These are phyloP conservation scores for Metaphire vulgaris DNA, from an alignment of 1,140 invertebrate genomes.

Conservation along the genomic window DNA sequence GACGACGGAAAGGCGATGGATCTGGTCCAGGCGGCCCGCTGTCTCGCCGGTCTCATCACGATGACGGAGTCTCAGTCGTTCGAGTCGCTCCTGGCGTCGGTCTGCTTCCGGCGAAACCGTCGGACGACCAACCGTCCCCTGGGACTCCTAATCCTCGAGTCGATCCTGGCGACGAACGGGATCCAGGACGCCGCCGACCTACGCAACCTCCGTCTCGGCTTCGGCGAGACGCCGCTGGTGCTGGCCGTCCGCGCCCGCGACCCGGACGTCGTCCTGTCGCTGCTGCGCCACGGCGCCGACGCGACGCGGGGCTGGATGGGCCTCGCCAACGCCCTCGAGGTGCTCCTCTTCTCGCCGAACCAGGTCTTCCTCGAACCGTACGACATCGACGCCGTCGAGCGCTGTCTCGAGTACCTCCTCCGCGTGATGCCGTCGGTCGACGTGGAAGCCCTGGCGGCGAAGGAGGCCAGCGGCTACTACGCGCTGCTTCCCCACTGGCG, in stretches of 20 bases:
- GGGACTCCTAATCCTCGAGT: background rate
- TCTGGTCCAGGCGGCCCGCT: background rate
- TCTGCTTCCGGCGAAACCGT: background rate
- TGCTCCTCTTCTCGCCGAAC: background rate
- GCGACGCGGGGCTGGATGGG: background rate
- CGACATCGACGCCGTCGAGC: background rate
- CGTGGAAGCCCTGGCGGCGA: background rate
- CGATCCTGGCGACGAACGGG: background rate
- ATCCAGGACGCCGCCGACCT: background rate
- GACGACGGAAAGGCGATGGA: background rate
- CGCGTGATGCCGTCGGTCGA: background rate
- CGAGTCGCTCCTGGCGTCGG: background rate
- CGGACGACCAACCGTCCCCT: background rate
- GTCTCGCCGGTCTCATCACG: background rate
- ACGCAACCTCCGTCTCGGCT: background rate
- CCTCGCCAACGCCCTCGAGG: background rate
- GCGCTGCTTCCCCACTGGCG: background rate
- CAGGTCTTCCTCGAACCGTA: background rate
- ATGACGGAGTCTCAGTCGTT: background rate
- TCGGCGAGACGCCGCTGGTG: background rate
- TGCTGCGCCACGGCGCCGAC: background rate
- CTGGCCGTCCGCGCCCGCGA: background rate
- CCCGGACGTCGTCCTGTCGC: background rate
- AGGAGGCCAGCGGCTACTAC: background rate
- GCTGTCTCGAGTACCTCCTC: background rate